Conservation (phyloP, 2,113 vertebrate genomes). For the Dromaius novaehollandiae region DNA sequence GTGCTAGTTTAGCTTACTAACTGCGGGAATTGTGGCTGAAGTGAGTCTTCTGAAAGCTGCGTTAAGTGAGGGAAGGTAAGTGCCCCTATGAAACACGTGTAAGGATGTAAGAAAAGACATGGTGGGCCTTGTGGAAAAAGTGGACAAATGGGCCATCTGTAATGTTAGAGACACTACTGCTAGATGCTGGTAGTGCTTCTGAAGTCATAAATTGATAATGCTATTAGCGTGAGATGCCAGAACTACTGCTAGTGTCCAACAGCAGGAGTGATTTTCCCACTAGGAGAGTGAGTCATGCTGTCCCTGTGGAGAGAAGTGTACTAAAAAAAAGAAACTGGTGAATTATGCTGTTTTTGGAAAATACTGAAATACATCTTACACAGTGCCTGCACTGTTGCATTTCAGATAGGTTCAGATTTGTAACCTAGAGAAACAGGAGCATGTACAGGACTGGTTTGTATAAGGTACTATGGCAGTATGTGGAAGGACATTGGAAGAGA, state of each 20-base stretch:
- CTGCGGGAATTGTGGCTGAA: background rate
- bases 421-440: background rate
- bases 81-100: slow-evolving; percentile 15
- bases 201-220: slow-evolving; percentile 62
- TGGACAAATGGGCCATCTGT: slow-evolving; percentile 33
- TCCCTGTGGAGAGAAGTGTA: slow-evolving; percentile 51
- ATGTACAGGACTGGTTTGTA: background rate
- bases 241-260: slow-evolving; percentile 44
- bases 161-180: slow-evolving; percentile 4
- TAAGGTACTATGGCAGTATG: background rate
- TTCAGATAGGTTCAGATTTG: background rate
- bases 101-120: slow-evolving; percentile 2
- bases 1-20: background rate
- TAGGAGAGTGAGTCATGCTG: slow-evolving; percentile 54
- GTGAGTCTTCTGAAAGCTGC: background rate
- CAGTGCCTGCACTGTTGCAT: background rate
- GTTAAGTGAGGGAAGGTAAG: background rate
- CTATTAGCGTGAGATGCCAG: slow-evolving; percentile 50
- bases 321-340: slow-evolving; percentile 46
- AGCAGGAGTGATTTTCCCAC: slow-evolving; percentile 53
- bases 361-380: slow-evolving; percentile 28
- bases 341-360: slow-evolving; percentile 55
- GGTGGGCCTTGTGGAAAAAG: background rate
- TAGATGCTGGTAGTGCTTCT: slow-evolving; percentile 50
- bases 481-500: background rate